These are phyloP conservation scores for Melanotaenia pygmaea DNA, from an alignment of 2,797 vertebrate genomes.

Conservation along the genomic window DNA sequence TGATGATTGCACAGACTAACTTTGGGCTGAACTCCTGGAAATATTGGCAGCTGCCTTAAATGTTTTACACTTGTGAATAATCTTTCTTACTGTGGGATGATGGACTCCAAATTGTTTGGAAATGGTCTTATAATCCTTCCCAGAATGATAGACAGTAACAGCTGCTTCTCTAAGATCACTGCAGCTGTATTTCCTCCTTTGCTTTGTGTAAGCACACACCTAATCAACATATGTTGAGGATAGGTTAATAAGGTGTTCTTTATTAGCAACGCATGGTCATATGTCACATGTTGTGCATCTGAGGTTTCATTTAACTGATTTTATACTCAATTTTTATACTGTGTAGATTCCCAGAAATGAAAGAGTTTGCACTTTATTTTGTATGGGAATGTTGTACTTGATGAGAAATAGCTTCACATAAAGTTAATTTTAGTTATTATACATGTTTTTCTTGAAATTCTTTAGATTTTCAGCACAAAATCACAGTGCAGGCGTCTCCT, in stretches of 20 bases:
- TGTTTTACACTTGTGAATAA: too few relatives aligned
- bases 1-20: neutral
- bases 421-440: too few relatives aligned
- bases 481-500: slow-evolving; percentile 97
- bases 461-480: slow-evolving; percentile 98
- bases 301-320: too few relatives aligned
- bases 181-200: neutral
- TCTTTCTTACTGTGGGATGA: too few relatives aligned
- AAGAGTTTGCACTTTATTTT: neutral
- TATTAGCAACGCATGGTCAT: neutral
- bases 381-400: neutral
- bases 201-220: neutral
- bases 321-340: neutral
- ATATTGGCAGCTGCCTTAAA: too few relatives aligned
- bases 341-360: neutral
- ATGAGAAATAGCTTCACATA: neutral
- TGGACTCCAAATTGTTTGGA: too few relatives aligned
- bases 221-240: neutral
- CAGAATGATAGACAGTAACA: too few relatives aligned
- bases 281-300: neutral
- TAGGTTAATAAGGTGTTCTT: neutral
- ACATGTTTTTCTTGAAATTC: neutral
- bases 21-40: too few relatives aligned
- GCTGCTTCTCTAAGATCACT: too few relatives aligned
- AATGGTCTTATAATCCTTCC: too few relatives aligned